Base-by-base conservation (phyloP, 92 coral and sea anemone species). In the Palythoa grandiflora region DNA sequence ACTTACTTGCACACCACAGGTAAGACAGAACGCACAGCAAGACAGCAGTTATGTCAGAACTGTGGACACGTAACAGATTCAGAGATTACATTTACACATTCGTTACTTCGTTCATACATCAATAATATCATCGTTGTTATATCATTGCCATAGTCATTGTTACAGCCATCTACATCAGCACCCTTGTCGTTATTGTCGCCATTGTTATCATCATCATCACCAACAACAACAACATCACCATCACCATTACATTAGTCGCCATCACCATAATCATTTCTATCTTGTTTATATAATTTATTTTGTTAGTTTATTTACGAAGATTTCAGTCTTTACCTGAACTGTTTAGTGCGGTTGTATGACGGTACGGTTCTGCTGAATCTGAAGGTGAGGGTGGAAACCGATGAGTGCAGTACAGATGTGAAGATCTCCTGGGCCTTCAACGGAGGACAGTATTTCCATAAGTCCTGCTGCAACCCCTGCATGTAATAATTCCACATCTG, bases 401-500 rank as follows among this genome's bases (percentile, higher is more conserved):
- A 97, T 38, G 90, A 89, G 73, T 95, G 95, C 5, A 97, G 75
- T 6, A 95, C 90, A 15, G 93, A 81, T 1, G 99, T 92, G 71
- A 97, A 94, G 80, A 95, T 92, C 48, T 79, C 88, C 91, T 94
- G 99, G 51, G 98, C 97, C 87, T 90, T 94, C 2, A 52, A 77
- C n/a, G 98, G 97, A 9, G 99, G 95, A 40, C 95, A 93, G 66
- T 84, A 63, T 17, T 75, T 72, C 99, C 99, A 97, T 68, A 97
- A 80, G 61, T 97, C 98, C 17, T 94, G 94, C 52, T 77, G 97
- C 19, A 97, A 68, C 1, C 95, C 97, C 83, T 97, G 97, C 76
- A 97, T 84, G 90, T 95, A 94, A 52, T 85, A 93, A 90, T 97
- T 97, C 99, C 98, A 97, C 99, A 97, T 97, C 90, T 97, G 99